Conservation (phyloP, 2,888 invertebrate genomes). For the Rambutsinella grinnellia region DNA sequence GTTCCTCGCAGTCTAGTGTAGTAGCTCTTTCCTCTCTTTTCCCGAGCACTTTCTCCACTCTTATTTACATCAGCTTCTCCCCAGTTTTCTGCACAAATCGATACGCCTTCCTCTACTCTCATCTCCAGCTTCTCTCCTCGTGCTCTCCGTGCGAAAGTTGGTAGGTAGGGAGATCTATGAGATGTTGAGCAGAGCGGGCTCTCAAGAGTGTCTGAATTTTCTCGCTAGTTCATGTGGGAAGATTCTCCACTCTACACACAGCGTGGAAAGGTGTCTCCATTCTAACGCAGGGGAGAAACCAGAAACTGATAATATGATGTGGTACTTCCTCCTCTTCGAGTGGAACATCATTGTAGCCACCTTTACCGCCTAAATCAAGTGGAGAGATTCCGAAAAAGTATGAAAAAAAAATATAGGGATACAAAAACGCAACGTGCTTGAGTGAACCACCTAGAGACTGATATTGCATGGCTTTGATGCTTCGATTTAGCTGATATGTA, state of each 20-base stretch:
- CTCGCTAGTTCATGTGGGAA: background rate
- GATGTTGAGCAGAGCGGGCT: slow-evolving; percentile 31
- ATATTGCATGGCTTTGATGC: background rate
- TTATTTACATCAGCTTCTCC: slow-evolving; percentile 32
- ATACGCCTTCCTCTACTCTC: slow-evolving; percentile 29
- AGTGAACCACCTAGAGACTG: background rate
- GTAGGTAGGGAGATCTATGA: slow-evolving; percentile 30
- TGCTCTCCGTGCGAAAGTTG: slow-evolving; percentile 38
- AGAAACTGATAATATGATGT: slow-evolving; percentile 35
- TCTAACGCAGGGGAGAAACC: slow-evolving; percentile 9
- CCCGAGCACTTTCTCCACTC: slow-evolving; percentile 8
- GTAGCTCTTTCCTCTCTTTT: slow-evolving; percentile 28
- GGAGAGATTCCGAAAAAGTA: no score
- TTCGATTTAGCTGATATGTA: no score
- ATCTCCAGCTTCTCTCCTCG: slow-evolving; percentile 6
- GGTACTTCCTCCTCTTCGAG: slow-evolving; percentile 14
- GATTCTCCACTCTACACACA: background rate
- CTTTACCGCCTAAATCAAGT: no score
- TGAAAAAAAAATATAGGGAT: no score
- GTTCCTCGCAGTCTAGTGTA: slow-evolving; percentile 5
- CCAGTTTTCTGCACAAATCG: slow-evolving; percentile 44
- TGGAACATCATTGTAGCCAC: no score
- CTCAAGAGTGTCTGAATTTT: slow-evolving; percentile 26
- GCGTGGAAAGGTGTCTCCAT: background rate
- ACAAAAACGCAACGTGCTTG: no score